phyloP scores from a whole-genome alignment of 2,113 vertebrate species.

The Strix aluco region DNA sequence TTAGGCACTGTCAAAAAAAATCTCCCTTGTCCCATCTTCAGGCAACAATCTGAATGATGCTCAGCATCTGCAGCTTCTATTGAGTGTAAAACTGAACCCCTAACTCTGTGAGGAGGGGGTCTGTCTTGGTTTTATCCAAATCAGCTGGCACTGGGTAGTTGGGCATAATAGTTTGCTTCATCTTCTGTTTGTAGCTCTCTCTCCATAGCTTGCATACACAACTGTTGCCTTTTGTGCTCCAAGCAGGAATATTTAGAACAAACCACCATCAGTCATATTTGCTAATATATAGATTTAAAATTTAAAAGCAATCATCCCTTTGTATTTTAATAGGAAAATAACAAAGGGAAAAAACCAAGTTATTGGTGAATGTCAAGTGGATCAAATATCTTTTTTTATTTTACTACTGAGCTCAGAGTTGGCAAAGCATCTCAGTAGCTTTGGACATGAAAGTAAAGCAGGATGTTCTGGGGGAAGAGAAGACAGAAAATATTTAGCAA shows the following conservation, averaged over 20 bases:
- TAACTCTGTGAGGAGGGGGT: neutral
- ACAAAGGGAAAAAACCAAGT: accelerated
- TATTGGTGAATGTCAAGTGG: neutral
- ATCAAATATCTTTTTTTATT: neutral
- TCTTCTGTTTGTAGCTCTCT: neutral
- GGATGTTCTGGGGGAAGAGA: neutral
- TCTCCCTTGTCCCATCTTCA: neutral
- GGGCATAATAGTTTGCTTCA: neutral
- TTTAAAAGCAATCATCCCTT: neutral
- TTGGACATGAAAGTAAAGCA: neutral
- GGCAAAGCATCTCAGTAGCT: neutral
- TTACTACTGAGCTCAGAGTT: neutral
- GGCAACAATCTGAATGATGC: neutral
- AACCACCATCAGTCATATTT: neutral
- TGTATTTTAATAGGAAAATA: neutral
- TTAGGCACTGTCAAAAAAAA: neutral
- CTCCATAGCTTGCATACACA: neutral
- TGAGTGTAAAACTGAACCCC: neutral
- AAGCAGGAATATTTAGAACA: neutral
- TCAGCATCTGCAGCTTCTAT: neutral
- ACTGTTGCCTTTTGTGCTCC: neutral
- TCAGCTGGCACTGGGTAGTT: neutral
- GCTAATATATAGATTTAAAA: neutral
- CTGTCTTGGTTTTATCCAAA: neutral
- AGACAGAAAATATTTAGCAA: neutral